Evolutionary conservation across 2,888 invertebrate genomes (phyloP).

Genomic region (Leptogaster cylindrica): DNA sequence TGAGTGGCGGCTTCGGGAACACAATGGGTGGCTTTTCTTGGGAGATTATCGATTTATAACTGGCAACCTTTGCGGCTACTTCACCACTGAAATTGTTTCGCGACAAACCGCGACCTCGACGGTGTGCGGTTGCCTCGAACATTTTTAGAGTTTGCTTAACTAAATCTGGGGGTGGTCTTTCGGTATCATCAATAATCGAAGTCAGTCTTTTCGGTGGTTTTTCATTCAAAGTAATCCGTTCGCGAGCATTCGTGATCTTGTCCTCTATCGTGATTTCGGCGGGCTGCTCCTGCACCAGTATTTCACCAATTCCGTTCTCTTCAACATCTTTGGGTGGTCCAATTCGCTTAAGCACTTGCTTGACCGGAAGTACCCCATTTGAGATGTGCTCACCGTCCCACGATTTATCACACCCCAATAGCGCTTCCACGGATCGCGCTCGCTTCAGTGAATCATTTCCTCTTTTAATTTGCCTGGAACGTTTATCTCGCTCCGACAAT

Average conservation of each 20-base stretch:
- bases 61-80: constrained; percentile 71
- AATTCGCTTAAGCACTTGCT: not conserved
- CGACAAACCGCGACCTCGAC: constrained; percentile 62
- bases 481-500: constrained; percentile 42
- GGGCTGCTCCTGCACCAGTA: not conserved
- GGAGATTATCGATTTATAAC: constrained; percentile 69
- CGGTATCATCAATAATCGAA: constrained; percentile 73
- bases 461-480: constrained; percentile 63
- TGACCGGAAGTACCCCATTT: not conserved
- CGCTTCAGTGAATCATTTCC: constrained; percentile 76
- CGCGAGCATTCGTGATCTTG: constrained; percentile 61
- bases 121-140: constrained; percentile 75
- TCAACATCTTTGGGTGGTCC: not conserved
- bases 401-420: constrained; percentile 70
- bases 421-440: constrained; percentile 84
- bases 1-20: constrained; percentile 63
- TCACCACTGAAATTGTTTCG: constrained; percentile 63
- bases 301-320: too few species aligned
- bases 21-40: constrained; percentile 65
- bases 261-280: constrained; percentile 59
- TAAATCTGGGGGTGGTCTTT: constrained; percentile 87
- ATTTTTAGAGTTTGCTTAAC: constrained; percentile 85
- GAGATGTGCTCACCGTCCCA: constrained; percentile 52
- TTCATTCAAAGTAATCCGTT: constrained; percentile 61
- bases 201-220: constrained; percentile 66